Percentiles rank a stretch among this genome's conserved stretches.
These are phyloP conservation scores for Ctenosaura bakeri DNA, from an alignment of 2,797 vertebrate species.

Conservation along the genomic window DNA sequence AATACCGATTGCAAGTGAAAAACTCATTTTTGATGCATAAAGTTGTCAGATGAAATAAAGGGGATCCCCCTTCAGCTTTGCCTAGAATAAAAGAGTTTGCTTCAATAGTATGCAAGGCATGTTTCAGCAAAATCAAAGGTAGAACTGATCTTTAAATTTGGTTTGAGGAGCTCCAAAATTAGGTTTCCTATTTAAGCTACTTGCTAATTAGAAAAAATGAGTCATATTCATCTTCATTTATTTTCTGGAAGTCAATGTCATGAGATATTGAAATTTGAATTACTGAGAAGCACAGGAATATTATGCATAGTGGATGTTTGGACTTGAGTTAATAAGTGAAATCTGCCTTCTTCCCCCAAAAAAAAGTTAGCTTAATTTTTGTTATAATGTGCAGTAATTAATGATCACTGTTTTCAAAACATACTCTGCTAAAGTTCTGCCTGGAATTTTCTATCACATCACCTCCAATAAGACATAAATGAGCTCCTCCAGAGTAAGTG, in stretches of 20 bases:
- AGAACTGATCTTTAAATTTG: not conserved
- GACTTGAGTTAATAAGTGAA: conserved; percentile 4
- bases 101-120: not conserved
- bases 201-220: conserved; percentile 29
- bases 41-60: not conserved
- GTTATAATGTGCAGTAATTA: not conserved
- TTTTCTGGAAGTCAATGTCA: conserved; percentile 46
- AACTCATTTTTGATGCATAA: not conserved
- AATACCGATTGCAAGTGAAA: not conserved
- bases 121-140: not conserved
- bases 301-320: conserved; percentile 22
- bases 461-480: not conserved
- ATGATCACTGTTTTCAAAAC: conserved; percentile 21
- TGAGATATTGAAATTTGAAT: conserved; percentile 10
- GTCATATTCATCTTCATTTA: not conserved
- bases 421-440: not conserved
- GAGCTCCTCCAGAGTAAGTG: conserved; percentile 1
- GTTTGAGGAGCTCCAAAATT: conserved; percentile 12
- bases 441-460: not conserved
- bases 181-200: conserved; percentile 9
- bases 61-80: not conserved
- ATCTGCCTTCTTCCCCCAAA: no score
- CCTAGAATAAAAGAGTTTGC: not conserved
- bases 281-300: not conserved
- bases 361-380: not conserved